Evolutionary conservation across 1,140 invertebrate genomes (phyloP).

Genomic region (Planococcus citri): DNA sequence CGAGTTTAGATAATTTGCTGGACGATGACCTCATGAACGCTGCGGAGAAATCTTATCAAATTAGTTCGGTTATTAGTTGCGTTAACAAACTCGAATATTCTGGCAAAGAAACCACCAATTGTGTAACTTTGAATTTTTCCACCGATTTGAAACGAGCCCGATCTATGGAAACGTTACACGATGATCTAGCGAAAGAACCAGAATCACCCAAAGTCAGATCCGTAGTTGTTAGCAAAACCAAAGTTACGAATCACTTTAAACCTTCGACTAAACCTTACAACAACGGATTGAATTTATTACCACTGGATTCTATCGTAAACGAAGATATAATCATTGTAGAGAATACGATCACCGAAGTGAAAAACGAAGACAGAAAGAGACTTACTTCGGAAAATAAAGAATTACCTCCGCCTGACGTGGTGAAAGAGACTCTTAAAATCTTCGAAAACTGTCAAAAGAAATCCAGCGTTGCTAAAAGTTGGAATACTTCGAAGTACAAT

Average conservation of each 20-base stretch:
- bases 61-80: slow-evolving; percentile 6
- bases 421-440: slow-evolving; percentile 66
- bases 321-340: slow-evolving; percentile 38
- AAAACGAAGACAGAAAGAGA: slow-evolving; percentile 21
- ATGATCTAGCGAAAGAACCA: slow-evolving; percentile 39
- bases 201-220: not conserved
- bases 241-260: slow-evolving; percentile 12
- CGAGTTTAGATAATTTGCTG: slow-evolving; percentile 70
- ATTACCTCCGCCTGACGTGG: slow-evolving; percentile 69
- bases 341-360: slow-evolving; percentile 25
- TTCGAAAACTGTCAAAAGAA: slow-evolving; percentile 45
- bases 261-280: not conserved
- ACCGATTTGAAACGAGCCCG: slow-evolving; percentile 57
- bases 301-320: slow-evolving; percentile 31
- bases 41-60: not conserved
- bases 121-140: slow-evolving; percentile 4
- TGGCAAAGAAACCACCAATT: not conserved
- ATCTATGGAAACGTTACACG: slow-evolving; percentile 64
- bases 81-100: slow-evolving; percentile 12
- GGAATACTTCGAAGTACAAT: not conserved
- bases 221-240: slow-evolving; percentile 12
- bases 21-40: slow-evolving; percentile 47
- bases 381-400: slow-evolving; percentile 52
- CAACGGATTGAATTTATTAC: not conserved
- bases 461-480: slow-evolving; percentile 23